Base-by-base conservation (phyloP, 1,140 invertebrate genomes). In the Lasioglossum baleicum region DNA sequence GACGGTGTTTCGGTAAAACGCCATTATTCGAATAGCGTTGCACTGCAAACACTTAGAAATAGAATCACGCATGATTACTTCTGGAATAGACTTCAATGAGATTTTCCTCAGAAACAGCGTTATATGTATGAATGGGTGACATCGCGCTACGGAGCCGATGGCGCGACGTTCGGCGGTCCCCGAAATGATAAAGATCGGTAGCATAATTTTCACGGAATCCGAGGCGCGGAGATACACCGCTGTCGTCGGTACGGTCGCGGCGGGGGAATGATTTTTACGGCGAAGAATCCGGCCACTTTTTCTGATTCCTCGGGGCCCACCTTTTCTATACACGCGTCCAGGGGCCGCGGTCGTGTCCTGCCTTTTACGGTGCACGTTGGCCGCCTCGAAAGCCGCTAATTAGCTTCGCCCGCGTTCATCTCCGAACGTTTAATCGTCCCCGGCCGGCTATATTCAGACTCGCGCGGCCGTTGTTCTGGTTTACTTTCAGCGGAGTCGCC, bases 331-430 rank as follows among this genome's bases (percentile, higher is more conserved):
- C 40, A 42, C 40, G 31, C 56, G 76, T 72, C 65, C 75, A 64
- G 58, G 56, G 60, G 53, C 68, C 77, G 77, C 75, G 35, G 53
- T 83, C 78, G 77, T 85, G 78, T 64, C 73, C 77, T 58, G 80
- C 80, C 80, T 82, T 82, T 82, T 82, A 82, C 56, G 75, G 80
- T 66, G 40, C 53, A 53, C 75, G 40, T 15, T 42, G 42, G 17
- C 64, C 68, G 61, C 76, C 66, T 70, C 71, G 84, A 74, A 80
- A 86, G 75, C 82, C 75, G 75, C 79, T 84, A 86, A 86, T 86
- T 86, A 84, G 75, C 76, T 75, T 61, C 65, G 74, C 71, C 75
- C 83, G 68, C 75, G 73, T 87, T 87, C 82, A 70, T 82, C 63
- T 76, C 70, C 60, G 53, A 82, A 76, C 77, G 77, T 86, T 88